Base-by-base conservation (phyloP, 2,113 vertebrate genomes). In the Arvicanthis niloticus region DNA sequence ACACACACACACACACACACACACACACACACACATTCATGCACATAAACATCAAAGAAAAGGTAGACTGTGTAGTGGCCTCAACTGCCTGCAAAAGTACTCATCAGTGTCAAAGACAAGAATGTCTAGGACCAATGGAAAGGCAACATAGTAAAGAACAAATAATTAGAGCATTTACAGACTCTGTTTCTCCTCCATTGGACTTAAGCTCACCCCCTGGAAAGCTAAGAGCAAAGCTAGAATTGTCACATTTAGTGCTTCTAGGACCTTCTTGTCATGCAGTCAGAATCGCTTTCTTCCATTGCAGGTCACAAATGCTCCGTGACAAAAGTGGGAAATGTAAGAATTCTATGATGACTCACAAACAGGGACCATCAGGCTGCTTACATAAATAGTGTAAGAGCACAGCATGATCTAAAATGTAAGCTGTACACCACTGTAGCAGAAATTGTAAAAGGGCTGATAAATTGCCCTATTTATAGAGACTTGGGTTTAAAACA, bases 401-500 rank as follows among this genome's bases (percentile, higher is more conserved):
- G 1, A 97, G 70, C 34, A 97, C 87, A 98, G 98, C 12, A 5
- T 31, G 40, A 62, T 92, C 93, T 95, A 94, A 95, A 97, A 96
- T 11, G 24, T 85, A 96, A 94, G 60, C 93, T 6, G 5, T 65
- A 92, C 48, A 87, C 11, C 68, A 21, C 73, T 92, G 10, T 90
- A 88, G 75, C 7, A 73, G 56, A 94, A 89, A n/a, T 89, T 88
- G 42, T 91, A 48, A 96, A 96, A 85, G 68, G 40, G 31, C 53
- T 93, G 84, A 96, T 88, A 97, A 96, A 96, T 85, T 78, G 42
- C 73, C 51, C 56, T 95, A 48, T 75, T 96, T 96, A 96, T 93
- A 85, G 77, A 95, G 5, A 40, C 13, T 24, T 77, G 16, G 73
- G 62, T 86, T 97, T 94, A 96, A 97, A 70, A 70, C 37, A 17